Evolutionary conservation across 2,797 vertebrate species (phyloP).

Genomic region (Pteronotus mesoamericanus): DNA sequence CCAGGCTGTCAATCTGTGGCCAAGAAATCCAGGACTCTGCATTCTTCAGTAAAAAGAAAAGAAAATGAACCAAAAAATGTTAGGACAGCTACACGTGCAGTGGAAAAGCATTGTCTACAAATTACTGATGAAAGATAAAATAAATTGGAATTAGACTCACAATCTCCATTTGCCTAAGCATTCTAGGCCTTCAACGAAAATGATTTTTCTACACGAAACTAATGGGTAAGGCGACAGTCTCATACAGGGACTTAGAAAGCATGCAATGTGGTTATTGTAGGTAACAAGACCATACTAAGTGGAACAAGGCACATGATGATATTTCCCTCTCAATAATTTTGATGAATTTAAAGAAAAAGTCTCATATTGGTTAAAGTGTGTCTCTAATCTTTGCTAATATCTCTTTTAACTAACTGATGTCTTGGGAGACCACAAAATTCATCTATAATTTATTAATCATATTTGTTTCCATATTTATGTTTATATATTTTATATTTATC

Average conservation of each 20-base stretch:
- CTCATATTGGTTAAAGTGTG: neutral
- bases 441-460: neutral
- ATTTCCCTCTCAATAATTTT: neutral
- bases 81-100: neutral
- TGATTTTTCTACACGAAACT: neutral
- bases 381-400: neutral
- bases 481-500: neutral
- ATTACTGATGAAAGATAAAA: neutral
- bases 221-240: neutral
- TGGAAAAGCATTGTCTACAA: neutral
- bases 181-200: neutral
- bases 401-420: neutral
- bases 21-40: neutral
- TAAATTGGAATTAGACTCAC: neutral
- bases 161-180: neutral
- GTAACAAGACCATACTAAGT: neutral
- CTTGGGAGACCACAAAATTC: neutral
- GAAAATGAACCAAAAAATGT: neutral
- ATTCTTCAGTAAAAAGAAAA: neutral
- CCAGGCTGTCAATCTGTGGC: neutral
- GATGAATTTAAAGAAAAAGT: neutral
- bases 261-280: fast-evolving
- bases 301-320: neutral
- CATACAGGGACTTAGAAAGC: neutral
- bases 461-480: neutral